Evolutionary conservation across 2,888 invertebrate genomes (phyloP), one percentile per base, ranked within the genome.

Genomic region (Pelosia muscerda): DNA sequence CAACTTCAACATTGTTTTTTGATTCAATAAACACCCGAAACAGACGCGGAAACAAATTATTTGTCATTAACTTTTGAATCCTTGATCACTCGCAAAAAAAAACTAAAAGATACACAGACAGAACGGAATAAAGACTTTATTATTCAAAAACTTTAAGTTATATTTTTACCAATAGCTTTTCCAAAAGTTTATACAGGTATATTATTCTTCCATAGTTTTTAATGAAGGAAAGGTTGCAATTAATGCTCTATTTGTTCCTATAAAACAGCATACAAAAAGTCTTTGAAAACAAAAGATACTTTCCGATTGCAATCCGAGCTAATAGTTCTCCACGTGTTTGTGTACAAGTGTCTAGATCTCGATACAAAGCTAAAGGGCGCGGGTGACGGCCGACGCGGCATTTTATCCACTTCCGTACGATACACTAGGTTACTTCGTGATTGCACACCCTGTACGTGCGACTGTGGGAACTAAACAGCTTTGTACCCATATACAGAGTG

Each of bases 391-490:
- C 86, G 57, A 65, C 79, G 81, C 88, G 89, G 88, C 92, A 90
- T 92, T 91, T 74, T 92, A 90, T 91, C 85, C 88, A 92, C 92
- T 93, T 93, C 93, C 93, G 91, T 84, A 88, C 90, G 87, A 88
- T 87, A 89, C 87, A 90, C 89, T 90, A 86, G 92, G 92, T 91
- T 91, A 92, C 84, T 90, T 94, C 94, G 94, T 94, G 94, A 92
- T 86, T 86, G 87, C 90, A 88, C 93, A 93, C 91, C 91, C 92
- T 90, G 90, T 93, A 90, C 90, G 86, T 90, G 89, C 86, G 91
- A 92, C 92, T 94, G 94, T 94, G 94, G 94, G 94, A 94, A 94
- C 90, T 84, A 81, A 86, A 81, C 85, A 63, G 84, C 88, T 90
- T 91, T 90, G 89, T 89, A 83, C 81, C 75, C 74, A 73, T 85